Evolutionary conservation across 1,140 invertebrate genomes (phyloP), one percentile per base, ranked within the genome.

Genomic region (Nomia melanderi): DNA sequence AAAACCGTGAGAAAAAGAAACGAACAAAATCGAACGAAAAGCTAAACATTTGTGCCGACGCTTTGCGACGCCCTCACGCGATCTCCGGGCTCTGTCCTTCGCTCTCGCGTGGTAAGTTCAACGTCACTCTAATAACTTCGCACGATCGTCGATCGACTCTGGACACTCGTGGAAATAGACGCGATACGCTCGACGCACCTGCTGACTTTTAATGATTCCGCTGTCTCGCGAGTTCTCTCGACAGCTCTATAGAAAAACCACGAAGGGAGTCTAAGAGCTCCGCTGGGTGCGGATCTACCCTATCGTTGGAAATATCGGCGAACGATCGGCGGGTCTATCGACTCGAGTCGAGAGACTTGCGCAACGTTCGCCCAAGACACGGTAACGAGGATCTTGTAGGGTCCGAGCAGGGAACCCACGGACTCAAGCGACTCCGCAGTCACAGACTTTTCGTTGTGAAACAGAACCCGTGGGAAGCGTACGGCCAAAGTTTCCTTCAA

Each of bases 391-490:
- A 79, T 70, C 47, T 12, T 5, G 39, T 31, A 50, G 66, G 71
- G 64, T 53, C 72, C 41, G 70, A 57, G 39, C 60, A 70, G 41
- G 64, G 65, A 41, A 33, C 74, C 65, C 44, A 69, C 64, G 64
- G 29, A 56, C 65, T 44, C 12, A 17, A 4, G 47, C 1, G 2
- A 53, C 72, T 63, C 77, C 70, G 59, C 59, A 60, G 36, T 53
- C 69, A 69, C 60, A 57, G 44, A 20, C 31, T 87, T 82, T 87
- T 89, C 81, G 89, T 87, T 89, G 74, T 31, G 73, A 81, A 87
- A 90, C 93, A 95, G 94, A 95, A 91, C 94, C 94, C 29, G 92
- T 95, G 87, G 94, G 94, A 81, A 94, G 94, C 87, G 93, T 94
- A 78, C 93, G 93, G 82, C 94, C 94, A 79, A 95, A 94, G 90